A percentile compares a stretch with the other conserved stretches of the same genome.
Evolutionary conservation across 2,888 invertebrate genomes (phyloP).

Genomic region (Drosophila melanocephala): DNA sequence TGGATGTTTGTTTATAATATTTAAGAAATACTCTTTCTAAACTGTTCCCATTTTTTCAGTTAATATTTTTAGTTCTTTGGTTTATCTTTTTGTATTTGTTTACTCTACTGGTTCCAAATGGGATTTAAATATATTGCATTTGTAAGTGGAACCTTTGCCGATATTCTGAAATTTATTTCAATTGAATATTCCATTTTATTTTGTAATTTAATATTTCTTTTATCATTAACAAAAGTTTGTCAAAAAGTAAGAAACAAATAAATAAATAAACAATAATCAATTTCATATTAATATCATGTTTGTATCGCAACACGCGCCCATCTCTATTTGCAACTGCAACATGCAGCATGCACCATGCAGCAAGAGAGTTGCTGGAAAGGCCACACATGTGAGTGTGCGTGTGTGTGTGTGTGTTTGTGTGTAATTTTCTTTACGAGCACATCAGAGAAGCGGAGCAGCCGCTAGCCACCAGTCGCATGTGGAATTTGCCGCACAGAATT

Average conservation of each 20-base stretch:
- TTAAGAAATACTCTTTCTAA: neutral
- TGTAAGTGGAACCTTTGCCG: too few species aligned
- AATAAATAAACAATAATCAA: neutral
- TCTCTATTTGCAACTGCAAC: neutral
- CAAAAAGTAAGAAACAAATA: too few species aligned
- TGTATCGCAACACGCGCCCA: slow-evolving; percentile 1
- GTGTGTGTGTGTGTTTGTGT: slow-evolving; percentile 1
- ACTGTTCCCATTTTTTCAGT: neutral
- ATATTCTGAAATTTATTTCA: neutral
- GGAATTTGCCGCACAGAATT: slow-evolving; percentile 3
- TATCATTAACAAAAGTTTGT: neutral
- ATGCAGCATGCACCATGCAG: slow-evolving; percentile 6
- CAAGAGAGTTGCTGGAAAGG: slow-evolving; percentile 31
- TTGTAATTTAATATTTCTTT: neutral
- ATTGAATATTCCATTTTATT: neutral
- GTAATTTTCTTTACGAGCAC: slow-evolving; percentile 73
- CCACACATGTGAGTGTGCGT: slow-evolving; percentile 63
- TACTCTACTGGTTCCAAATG: too few species aligned
- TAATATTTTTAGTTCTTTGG: neutral
- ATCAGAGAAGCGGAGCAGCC: slow-evolving; percentile 11
- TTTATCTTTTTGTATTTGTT: neutral
- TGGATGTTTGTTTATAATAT: neutral
- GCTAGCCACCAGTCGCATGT: slow-evolving; percentile 26
- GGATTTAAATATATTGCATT: too few species aligned
- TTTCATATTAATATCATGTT: neutral